Evolutionary conservation across 1,140 invertebrate species (phyloP).

Genomic region (Papilio xuthus): DNA sequence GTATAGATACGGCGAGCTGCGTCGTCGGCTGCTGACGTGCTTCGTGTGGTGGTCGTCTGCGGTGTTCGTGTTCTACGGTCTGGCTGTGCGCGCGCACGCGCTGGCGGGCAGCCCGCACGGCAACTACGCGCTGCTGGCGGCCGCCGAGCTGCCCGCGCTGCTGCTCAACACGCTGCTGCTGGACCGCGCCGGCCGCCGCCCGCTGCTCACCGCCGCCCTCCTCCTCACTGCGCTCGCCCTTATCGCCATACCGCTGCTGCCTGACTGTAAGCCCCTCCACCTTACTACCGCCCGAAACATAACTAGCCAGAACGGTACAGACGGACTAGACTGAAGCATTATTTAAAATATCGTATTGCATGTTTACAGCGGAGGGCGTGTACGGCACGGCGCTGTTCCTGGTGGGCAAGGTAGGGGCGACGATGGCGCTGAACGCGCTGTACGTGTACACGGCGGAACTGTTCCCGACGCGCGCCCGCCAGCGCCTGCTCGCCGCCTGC

Average conservation of each 20-base stretch:
- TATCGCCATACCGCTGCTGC: constrained; percentile 59
- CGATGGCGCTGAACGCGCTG: constrained; percentile 72
- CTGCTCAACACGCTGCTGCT: constrained; percentile 66
- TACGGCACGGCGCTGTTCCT: constrained; percentile 63
- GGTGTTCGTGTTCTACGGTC: constrained; percentile 74
- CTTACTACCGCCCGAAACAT: too few relatives aligned
- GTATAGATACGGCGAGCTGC: constrained; percentile 61
- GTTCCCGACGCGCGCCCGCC: constrained; percentile 69
- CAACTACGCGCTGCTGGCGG: constrained; percentile 71
- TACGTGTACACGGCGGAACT: constrained; percentile 76
- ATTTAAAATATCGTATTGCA: not conserved
- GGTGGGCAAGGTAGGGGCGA: constrained; percentile 67
- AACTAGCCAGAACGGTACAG: too few relatives aligned
- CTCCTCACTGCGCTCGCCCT: constrained; percentile 61
- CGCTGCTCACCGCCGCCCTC: constrained; percentile 66
- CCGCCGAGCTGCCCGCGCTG: constrained; percentile 69
- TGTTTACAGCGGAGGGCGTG: constrained; percentile 44
- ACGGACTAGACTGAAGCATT: too few relatives aligned
- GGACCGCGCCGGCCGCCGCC: constrained; percentile 64
- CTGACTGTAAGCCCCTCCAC: constrained; percentile 59
- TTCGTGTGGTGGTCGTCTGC: constrained; percentile 71
- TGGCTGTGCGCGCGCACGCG: constrained; percentile 67
- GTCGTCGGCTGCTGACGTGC: constrained; percentile 63
- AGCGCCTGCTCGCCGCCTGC: constrained; percentile 68
- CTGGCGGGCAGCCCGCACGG: constrained; percentile 64